A percentile compares a stretch with the other conserved stretches of the same genome.
Evolutionary conservation across 2,797 vertebrate species (phyloP).

Genomic region (Poeciliopsis presidionis): DNA sequence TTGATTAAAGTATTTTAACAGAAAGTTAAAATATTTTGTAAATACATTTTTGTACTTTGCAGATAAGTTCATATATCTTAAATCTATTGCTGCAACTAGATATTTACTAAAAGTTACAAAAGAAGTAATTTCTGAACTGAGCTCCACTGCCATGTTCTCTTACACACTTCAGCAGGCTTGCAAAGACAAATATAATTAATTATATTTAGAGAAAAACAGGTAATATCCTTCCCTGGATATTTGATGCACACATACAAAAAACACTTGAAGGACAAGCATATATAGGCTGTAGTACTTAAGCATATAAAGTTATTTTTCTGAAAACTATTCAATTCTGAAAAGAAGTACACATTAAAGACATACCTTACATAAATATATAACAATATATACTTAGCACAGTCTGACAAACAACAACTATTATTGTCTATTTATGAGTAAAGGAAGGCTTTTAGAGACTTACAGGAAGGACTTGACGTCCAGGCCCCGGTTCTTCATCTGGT

Average conservation of each 20-base stretch:
- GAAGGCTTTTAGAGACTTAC: constrained; percentile 85
- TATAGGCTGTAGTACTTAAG: constrained; percentile 18
- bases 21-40: background rate
- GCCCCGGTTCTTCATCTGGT: constrained; percentile 96
- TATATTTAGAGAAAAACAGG: constrained; percentile 24
- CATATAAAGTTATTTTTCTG: background rate
- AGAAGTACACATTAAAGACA: constrained; percentile 5
- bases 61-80: background rate
- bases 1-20: background rate
- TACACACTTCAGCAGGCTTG: constrained; percentile 1
- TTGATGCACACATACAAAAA: constrained; percentile 43
- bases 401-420: constrained; percentile 23
- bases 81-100: background rate
- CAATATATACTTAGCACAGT: constrained; percentile 7
- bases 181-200: constrained; percentile 18
- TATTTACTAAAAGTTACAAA: background rate
- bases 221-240: constrained; percentile 80
- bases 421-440: constrained; percentile 23
- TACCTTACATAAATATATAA: constrained; percentile 12
- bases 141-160: constrained; percentile 15
- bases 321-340: background rate
- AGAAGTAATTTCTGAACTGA: constrained; percentile 11
- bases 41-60: background rate
- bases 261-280: constrained; percentile 26
- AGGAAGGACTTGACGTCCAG: constrained; percentile 99